Evolutionary conservation across 2,113 vertebrate genomes (phyloP).

Genomic region (Pomatorhinus ruficollis): DNA sequence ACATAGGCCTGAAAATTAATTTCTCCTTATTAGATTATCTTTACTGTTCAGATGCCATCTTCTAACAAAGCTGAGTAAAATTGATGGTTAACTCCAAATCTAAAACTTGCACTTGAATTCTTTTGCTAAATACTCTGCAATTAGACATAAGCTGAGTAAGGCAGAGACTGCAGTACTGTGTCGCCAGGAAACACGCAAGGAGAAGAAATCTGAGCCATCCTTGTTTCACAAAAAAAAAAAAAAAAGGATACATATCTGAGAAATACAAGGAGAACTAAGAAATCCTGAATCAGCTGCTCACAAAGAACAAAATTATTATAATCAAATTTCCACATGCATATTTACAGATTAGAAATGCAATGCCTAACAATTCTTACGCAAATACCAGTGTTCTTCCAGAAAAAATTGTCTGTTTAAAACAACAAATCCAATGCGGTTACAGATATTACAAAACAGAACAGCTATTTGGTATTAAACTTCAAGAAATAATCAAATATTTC

Average conservation of each 20-base stretch:
- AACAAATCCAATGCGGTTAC: neutral
- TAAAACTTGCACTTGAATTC: neutral
- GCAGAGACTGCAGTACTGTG: neutral
- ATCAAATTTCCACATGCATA: neutral
- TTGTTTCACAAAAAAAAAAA: neutral
- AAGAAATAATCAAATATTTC: slow-evolving; percentile 7
- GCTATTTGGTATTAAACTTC: neutral
- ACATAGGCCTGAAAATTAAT: neutral
- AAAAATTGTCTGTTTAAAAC: neutral
- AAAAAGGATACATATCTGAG: neutral
- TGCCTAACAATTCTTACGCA: neutral
- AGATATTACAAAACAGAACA: neutral
- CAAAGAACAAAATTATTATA: neutral
- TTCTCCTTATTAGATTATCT: neutral
- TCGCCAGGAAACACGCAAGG: neutral
- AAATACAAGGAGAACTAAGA: neutral
- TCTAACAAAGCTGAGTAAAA: neutral
- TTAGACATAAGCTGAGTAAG: slow-evolving; percentile 28
- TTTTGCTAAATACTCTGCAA: slow-evolving; percentile 32
- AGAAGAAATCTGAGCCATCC: neutral
- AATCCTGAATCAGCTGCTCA: slow-evolving; percentile 3
- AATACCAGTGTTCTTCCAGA: neutral
- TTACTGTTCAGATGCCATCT: neutral
- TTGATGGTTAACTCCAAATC: neutral
- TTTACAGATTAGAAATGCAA: neutral